Evolutionary conservation across 2,888 invertebrate genomes (phyloP), one percentile per base, ranked within the genome.

Genomic region (Trachelus troglodyta): DNA sequence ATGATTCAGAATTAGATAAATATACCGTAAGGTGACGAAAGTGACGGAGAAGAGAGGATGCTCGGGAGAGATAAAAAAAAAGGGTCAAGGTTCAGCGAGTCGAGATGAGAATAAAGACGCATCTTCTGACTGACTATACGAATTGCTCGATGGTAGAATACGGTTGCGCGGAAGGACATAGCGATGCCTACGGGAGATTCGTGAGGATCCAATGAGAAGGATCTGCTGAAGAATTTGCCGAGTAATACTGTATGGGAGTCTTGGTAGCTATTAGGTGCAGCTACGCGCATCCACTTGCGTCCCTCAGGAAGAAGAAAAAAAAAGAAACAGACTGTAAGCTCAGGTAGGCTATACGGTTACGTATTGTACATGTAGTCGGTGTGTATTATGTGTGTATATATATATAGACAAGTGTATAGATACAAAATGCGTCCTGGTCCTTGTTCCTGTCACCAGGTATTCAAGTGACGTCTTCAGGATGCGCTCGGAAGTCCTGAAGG

Each of bases 141-240:
- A 56, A 56, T 23, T 2, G 56, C 23, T 23, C 6, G 9, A 23
- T 40, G 56, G 56, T 23, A 56, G 23, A 56, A 56, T 56, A 56
- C 56, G 83, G 86, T 82, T 79, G 85, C 83, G 85, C 82, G 81
- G 84, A 82, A 85, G 85, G 83, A 84, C 85, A 86, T 84, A 80
- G 81, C 81, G 81, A 83, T 85, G 85, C 82, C 85, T 82, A 78
- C 80, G 80, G 79, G 71, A 37, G 34, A 31, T 15, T 68, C 79
- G 79, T 79, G 79, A 77, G 79, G 77, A 79, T 75, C 56, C 12
- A 33, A 23, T 34, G 40, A 74, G 56, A 79, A 77, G 30, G 75
- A 75, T 75, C 34, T 37, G 35, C 69, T 34, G 81, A 89, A 87
- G 91, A 91, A 91, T 91, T 89, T 84, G 91, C 90, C 88, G 89